phyloP scores from a whole-genome alignment of 2,888 invertebrate genomes.

The Geophilus truncorum region DNA sequence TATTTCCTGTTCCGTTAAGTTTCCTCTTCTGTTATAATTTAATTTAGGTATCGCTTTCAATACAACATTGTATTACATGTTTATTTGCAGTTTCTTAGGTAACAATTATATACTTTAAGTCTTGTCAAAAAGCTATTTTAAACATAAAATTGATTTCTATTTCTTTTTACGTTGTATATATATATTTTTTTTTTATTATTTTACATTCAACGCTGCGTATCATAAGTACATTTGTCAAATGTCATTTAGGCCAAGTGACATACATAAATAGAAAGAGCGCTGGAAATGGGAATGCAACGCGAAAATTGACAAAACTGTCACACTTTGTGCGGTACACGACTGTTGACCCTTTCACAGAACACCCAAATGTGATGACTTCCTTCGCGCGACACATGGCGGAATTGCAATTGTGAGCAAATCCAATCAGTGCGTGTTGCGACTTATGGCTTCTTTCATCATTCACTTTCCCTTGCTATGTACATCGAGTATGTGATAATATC shows the following conservation, averaged over 20 bases:
- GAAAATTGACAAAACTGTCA: constrained; percentile 2
- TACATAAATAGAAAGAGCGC: neutral
- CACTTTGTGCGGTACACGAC: neutral
- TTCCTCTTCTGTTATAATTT: no score
- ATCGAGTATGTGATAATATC: neutral
- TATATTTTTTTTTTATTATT: no score
- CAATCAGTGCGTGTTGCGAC: neutral
- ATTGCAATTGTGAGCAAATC: constrained; percentile 17
- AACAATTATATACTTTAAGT: no score
- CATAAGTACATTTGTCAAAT: neutral
- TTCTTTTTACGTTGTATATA: no score
- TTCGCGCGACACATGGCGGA: neutral
- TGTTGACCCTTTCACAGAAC: neutral
- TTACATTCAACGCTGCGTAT: no score
- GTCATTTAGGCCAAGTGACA: neutral
- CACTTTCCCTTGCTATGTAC: neutral
- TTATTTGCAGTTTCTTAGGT: no score
- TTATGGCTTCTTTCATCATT: neutral
- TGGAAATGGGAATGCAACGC: neutral
- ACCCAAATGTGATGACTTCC: neutral
- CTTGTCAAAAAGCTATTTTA: no score
- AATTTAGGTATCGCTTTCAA: no score
- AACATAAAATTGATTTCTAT: no score
- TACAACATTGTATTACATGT: no score
- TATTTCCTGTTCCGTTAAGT: no score